phyloP scores from a whole-genome alignment of 2,113 vertebrate genomes.

The Crotophaga sulcirostris region DNA sequence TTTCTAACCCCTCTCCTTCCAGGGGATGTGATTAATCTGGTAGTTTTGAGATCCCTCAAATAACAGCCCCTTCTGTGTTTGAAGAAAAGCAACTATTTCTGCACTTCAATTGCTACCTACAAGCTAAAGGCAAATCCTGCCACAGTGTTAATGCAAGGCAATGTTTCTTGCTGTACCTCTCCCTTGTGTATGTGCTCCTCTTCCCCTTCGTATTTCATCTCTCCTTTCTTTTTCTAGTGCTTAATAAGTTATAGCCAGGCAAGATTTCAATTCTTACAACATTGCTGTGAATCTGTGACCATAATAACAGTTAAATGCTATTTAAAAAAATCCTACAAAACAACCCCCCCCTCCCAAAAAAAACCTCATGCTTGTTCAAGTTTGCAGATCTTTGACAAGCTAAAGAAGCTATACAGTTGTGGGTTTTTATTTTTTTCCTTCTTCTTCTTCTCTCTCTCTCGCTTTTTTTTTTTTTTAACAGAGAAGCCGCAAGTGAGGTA shows the following conservation, averaged over 20 bases:
- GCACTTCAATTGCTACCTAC: background rate
- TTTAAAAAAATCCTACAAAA: background rate
- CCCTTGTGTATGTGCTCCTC: background rate
- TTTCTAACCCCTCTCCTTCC: background rate
- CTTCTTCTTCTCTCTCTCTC: accelerated
- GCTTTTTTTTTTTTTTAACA: background rate
- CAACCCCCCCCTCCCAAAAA: accelerated
- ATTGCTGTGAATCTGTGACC: background rate
- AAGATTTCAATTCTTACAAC: background rate
- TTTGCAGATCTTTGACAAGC: background rate
- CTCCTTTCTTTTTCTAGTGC: background rate
- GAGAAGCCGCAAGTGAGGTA: background rate
- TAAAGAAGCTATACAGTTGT: background rate
- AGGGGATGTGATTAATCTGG: background rate
- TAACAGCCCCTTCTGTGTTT: background rate
- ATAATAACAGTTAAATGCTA: background rate
- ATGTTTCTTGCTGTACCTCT: background rate
- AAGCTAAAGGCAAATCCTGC: background rate
- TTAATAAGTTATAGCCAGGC: background rate
- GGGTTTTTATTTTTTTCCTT: accelerated
- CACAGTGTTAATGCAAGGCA: background rate
- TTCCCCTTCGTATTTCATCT: background rate
- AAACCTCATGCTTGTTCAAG: background rate
- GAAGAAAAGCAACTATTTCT: background rate
- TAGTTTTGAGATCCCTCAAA: background rate